Percentiles rank a stretch among this genome's conserved stretches.
Conservation (phyloP, 64 coral and sea anemone species). For the Hydrozoanthus tunicans region DNA sequence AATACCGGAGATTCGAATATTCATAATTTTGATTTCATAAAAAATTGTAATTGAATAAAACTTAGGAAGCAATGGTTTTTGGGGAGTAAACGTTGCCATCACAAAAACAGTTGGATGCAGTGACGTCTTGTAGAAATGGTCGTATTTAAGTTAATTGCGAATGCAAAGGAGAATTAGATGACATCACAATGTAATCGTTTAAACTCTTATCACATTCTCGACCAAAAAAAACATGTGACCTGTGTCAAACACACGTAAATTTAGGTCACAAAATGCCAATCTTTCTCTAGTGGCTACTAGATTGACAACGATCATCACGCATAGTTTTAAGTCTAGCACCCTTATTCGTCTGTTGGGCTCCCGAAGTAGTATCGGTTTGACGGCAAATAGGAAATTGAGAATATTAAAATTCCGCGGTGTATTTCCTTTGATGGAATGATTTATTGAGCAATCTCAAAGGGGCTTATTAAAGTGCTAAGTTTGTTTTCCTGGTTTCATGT, state of each 20-base stretch:
- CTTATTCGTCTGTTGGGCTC: not conserved
- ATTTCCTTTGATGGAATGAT: constrained; percentile 26
- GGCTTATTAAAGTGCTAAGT: constrained; percentile 27
- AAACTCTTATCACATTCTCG: not conserved
- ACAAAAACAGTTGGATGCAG: not conserved
- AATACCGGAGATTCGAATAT: not conserved
- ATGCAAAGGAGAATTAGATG: not conserved
- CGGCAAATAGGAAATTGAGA: constrained; percentile 8
- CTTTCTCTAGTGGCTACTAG: constrained; percentile 14
- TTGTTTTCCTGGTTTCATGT: constrained; percentile 58
- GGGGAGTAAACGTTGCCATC: not conserved
- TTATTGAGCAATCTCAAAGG: constrained; percentile 16
- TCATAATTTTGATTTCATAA: not conserved
- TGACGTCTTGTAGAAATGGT: not conserved
- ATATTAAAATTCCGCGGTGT: constrained; percentile 53
- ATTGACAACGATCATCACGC: not conserved
- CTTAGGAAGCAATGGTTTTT: not conserved
- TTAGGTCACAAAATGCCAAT: not conserved
- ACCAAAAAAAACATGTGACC: constrained; percentile 21
- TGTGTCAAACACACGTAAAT: not conserved
- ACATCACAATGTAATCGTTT: constrained; percentile 9
- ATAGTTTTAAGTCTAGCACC: not conserved
- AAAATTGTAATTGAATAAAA: not conserved
- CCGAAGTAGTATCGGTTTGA: constrained; percentile 16
- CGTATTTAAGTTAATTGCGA: not conserved